phyloP scores from a whole-genome alignment of 2,888 invertebrate genomes.

The Urechis unicinctus region DNA sequence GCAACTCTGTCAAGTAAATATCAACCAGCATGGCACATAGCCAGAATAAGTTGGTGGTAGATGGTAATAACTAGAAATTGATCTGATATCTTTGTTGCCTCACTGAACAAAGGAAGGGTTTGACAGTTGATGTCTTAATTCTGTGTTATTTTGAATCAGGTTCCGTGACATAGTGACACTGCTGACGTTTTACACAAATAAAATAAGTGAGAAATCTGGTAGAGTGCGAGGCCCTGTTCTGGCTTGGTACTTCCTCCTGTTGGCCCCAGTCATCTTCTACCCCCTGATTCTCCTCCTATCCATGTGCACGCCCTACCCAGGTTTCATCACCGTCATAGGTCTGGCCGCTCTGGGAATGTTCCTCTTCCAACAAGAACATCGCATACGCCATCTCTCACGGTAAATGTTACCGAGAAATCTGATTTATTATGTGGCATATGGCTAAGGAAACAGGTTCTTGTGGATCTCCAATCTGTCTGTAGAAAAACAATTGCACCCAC shows the following conservation, averaged over 20 bases:
- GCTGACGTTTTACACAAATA: constrained; percentile 5
- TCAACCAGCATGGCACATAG: too few species aligned
- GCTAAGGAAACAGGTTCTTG: too few species aligned
- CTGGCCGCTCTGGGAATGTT: constrained; percentile 24
- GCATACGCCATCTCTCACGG: constrained; percentile 38
- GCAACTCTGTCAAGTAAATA: constrained; percentile 8
- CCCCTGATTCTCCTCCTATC: constrained; percentile 5
- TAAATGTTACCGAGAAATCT: constrained; percentile 12
- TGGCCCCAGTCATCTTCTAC: constrained; percentile 26
- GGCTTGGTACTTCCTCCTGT: constrained; percentile 33
- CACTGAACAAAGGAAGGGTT: too few species aligned
- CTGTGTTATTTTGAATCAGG: neutral
- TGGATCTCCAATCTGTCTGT: neutral
- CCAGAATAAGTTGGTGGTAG: too few species aligned
- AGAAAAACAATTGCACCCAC: too few species aligned
- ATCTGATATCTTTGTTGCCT: too few species aligned
- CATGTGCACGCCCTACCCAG: constrained; percentile 2
- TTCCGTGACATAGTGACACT: constrained; percentile 3
- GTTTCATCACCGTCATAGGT: constrained; percentile 21
- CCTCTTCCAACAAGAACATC: constrained; percentile 24
- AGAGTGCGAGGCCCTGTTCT: constrained; percentile 22
- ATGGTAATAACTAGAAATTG: too few species aligned
- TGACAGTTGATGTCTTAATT: too few species aligned
- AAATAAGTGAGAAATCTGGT: neutral
- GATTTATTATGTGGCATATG: neutral